Base-by-base conservation (phyloP, 2,797 vertebrate species). In the Microhierax caerulescens region DNA sequence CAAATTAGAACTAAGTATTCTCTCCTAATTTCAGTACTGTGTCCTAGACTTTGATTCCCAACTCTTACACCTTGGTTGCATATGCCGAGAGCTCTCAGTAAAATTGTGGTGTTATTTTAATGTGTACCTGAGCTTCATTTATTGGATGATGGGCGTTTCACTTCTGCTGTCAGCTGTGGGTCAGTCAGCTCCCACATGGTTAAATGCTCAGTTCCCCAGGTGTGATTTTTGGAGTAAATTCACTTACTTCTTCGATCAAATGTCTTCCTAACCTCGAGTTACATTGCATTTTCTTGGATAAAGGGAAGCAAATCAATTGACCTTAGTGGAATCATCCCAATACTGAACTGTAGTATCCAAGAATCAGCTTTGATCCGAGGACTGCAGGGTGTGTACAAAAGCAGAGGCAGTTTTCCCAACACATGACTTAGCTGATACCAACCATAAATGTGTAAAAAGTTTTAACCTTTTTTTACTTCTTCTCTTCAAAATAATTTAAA, bases 381-480 rank as follows among this genome's bases (percentile, higher is more conserved):
- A 78, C 83, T 86, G 53, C 5, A 64, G 25, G 39, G 54, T 93
- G 75, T 57, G 67, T 87, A 70, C 53, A 82, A 92, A 69, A 90
- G 74, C 95, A 96, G 92, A 85, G 93, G 92, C 47, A 68, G 6
- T 85, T 96, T 97, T 97, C 94, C 91, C 88, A 93, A 70, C 56
- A 48, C 39, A 9, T 85, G 72, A 79, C 34, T 86, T 54, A 88
- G 19, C 56, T 74, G 36, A 70, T 90, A n/a, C 56, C 47, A 87
- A 28, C 32, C 36, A 18, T 87, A 79, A 34, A 12, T 5, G 30
- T 27, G 21, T 82, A 84, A 90, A 95, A 85, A 22, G 19, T 13
- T 92, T 64, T 79, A 92, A 72, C 76, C 76, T 97, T 94, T 69
- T 69, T 73, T 81, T 50, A 11, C 21, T 88, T 94, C n/a, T 63